Evolutionary conservation across 2,113 vertebrate species (phyloP).

Genomic region (Saimiri boliviensis): DNA sequence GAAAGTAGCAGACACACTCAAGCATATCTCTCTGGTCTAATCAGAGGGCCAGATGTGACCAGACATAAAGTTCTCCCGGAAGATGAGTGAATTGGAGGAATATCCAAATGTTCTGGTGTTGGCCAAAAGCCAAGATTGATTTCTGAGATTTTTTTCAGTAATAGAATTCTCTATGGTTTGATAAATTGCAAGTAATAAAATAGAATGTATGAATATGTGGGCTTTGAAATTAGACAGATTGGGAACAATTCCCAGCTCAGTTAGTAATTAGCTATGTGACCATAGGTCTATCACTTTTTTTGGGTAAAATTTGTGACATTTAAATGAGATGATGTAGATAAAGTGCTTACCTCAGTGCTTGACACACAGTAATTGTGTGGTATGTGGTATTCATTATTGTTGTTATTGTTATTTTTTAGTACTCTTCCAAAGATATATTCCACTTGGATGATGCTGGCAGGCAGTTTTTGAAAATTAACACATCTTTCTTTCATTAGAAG

Average conservation of each 20-base stretch:
- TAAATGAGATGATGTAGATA: slow-evolving; percentile 28
- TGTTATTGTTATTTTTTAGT: neutral
- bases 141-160: slow-evolving; percentile 56
- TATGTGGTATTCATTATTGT: neutral
- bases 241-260: slow-evolving; percentile 45
- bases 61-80: neutral
- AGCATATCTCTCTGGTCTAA: neutral
- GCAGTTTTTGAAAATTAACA: neutral
- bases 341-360: neutral
- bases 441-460: neutral
- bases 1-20: neutral
- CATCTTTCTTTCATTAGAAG: neutral
- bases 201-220: neutral
- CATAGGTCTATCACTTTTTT: neutral
- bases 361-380: neutral
- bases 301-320: slow-evolving; percentile 44
- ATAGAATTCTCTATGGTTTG: slow-evolving; percentile 56
- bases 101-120: neutral
- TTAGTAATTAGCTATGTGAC: slow-evolving; percentile 47
- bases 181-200: slow-evolving; percentile 66
- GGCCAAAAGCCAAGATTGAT: slow-evolving; percentile 55
- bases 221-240: slow-evolving; percentile 47
- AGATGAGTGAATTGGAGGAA: neutral
- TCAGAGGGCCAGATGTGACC: neutral
- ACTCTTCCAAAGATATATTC: slow-evolving; percentile 18